Evolutionary conservation across 2,888 invertebrate species (phyloP).

Genomic region (Trilocha varians): DNA sequence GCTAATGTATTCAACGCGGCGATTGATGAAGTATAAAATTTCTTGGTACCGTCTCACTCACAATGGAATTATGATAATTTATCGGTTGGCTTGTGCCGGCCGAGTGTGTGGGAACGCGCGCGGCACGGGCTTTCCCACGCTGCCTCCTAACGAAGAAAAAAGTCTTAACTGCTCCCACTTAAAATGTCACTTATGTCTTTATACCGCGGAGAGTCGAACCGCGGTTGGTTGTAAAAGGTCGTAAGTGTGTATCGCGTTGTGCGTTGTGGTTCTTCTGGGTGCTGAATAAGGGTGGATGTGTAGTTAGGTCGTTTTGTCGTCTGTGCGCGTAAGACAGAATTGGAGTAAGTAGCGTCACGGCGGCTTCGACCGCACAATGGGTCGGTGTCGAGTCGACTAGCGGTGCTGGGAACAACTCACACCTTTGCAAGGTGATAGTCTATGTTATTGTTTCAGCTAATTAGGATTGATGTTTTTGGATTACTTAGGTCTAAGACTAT

Average conservation of each 20-base stretch:
- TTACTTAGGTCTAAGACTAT: constrained; percentile 4
- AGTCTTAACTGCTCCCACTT: constrained; percentile 31
- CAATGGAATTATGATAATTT: constrained; percentile 75
- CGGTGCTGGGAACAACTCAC: constrained; percentile 65
- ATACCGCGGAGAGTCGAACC: constrained; percentile 15
- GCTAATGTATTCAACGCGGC: constrained; percentile 71
- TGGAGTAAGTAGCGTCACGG: constrained; percentile 73
- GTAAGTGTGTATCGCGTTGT: constrained; percentile 33
- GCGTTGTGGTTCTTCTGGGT: constrained; percentile 25
- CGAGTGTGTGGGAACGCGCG: constrained; percentile 74
- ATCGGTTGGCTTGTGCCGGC: constrained; percentile 73
- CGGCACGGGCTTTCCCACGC: constrained; percentile 73
- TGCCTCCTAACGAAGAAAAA: constrained; percentile 35
- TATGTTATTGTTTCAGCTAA: constrained; percentile 64
- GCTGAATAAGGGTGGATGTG: constrained; percentile 27
- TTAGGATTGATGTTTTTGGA: constrained; percentile 43
- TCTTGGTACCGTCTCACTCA: constrained; percentile 73
- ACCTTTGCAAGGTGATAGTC: constrained; percentile 61
- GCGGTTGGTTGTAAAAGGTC: constrained; percentile 26
- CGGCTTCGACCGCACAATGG: constrained; percentile 69
- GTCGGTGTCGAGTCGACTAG: constrained; percentile 62
- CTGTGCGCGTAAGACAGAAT: constrained; percentile 53
- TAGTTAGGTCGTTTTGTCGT: constrained; percentile 47
- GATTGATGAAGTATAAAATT: constrained; percentile 74
- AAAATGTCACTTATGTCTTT: constrained; percentile 44